Evolutionary conservation across 2,797 vertebrate genomes (phyloP).

Genomic region (Sorex maritimensis): DNA sequence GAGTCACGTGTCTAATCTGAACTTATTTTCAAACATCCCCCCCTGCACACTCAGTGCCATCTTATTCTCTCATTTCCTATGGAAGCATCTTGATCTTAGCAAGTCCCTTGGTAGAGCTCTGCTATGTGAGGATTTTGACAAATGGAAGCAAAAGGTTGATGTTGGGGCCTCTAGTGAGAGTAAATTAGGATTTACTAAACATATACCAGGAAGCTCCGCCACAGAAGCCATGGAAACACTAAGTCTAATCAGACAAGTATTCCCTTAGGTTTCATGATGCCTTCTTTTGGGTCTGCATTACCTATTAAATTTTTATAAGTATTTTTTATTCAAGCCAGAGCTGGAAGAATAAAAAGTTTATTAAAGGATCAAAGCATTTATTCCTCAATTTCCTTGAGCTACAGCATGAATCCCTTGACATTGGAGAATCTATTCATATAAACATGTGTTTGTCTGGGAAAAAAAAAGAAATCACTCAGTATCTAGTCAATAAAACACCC

Average conservation of each 20-base stretch:
- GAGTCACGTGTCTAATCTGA: slow-evolving; percentile 21
- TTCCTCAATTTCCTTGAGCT: slow-evolving; percentile 79
- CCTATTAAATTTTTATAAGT: slow-evolving; percentile 53
- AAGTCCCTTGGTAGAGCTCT: neutral
- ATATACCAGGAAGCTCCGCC: slow-evolving; percentile 39
- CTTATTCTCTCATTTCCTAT: neutral
- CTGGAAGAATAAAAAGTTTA: slow-evolving; percentile 73
- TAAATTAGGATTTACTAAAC: slow-evolving; percentile 43
- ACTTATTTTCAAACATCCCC: neutral
- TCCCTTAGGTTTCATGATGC: neutral
- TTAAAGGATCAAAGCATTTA: slow-evolving; percentile 77
- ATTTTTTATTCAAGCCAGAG: slow-evolving; percentile 66
- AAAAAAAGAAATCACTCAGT: slow-evolving; percentile 52
- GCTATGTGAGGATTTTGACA: neutral
- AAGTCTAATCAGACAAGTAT: neutral
- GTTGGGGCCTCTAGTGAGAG: neutral
- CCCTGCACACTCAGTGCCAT: neutral
- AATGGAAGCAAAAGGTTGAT: slow-evolving; percentile 28
- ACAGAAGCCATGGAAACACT: neutral
- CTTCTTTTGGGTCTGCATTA: slow-evolving; percentile 36
- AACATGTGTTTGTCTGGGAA: slow-evolving; percentile 18
- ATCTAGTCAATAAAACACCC: slow-evolving; percentile 19
- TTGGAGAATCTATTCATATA: slow-evolving; percentile 50
- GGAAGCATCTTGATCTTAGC: neutral
- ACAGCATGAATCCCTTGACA: slow-evolving; percentile 58